Conservation (phyloP, 2,888 invertebrate genomes). For the Abscondita cerata region DNA sequence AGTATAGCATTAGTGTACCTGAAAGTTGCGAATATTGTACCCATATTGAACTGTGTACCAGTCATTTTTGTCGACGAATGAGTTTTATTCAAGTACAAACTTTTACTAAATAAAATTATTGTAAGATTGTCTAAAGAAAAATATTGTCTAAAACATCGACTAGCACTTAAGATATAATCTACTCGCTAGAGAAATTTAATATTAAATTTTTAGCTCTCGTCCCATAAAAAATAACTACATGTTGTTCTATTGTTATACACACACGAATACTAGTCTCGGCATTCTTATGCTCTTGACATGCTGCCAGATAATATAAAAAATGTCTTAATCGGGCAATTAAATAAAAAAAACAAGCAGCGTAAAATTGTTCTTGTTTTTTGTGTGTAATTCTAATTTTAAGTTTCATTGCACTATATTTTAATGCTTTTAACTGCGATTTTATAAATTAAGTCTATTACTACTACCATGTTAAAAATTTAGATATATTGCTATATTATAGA, state of each 20-base stretch:
- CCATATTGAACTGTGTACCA: no score
- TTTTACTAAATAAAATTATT: no score
- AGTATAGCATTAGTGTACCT: no score
- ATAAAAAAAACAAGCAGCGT: slow-evolving; percentile 17
- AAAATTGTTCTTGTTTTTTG: background rate
- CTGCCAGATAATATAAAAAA: slow-evolving; percentile 24
- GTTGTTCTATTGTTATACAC: slow-evolving; percentile 23
- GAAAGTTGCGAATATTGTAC: no score
- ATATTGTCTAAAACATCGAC: slow-evolving; percentile 29
- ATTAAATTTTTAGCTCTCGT: slow-evolving; percentile 25
- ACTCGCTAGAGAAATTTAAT: slow-evolving; percentile 26
- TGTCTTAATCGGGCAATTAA: slow-evolving; percentile 29
- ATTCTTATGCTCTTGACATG: slow-evolving; percentile 23
- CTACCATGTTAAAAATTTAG: no score
- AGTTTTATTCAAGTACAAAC: no score
- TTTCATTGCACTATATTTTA: background rate
- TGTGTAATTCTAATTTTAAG: slow-evolving; percentile 7
- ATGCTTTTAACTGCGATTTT: background rate
- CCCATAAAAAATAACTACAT: slow-evolving; percentile 24
- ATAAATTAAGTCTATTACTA: background rate
- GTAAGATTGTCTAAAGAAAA: slow-evolving; percentile 26
- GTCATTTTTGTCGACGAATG: no score
- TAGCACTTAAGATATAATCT: slow-evolving; percentile 29
- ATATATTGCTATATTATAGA: no score
- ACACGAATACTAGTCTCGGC: slow-evolving; percentile 7